Percentiles rank a stretch among this genome's conserved stretches.
phyloP scores from a whole-genome alignment of 2,113 vertebrate species.

The Sardina pilchardus region DNA sequence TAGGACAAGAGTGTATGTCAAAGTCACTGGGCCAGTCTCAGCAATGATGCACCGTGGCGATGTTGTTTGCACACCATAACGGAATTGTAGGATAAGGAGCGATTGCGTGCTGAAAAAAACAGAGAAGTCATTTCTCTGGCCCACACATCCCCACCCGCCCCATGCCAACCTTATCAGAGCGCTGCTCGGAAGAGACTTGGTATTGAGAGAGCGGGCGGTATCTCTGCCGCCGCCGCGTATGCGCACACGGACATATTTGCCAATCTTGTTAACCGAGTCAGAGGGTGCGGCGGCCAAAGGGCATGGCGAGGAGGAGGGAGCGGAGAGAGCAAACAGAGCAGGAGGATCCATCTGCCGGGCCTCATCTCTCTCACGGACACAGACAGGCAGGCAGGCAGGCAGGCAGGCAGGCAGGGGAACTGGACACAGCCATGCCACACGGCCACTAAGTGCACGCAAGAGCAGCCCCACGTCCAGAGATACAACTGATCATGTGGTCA shows the following conservation, averaged over 20 bases:
- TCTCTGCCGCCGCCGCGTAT: slow-evolving; percentile 20
- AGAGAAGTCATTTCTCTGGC: slow-evolving; percentile 34
- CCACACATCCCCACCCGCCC: slow-evolving; percentile 9
- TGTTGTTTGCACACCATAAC: slow-evolving; percentile 53
- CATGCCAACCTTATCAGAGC: slow-evolving; percentile 47
- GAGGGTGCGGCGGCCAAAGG: slow-evolving; percentile 75
- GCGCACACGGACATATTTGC: slow-evolving; percentile 52
- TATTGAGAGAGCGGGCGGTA: slow-evolving; percentile 3
- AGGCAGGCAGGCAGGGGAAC: background rate
- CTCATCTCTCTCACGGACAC: background rate
- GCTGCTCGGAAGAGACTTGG: slow-evolving; percentile 28
- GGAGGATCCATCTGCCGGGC: slow-evolving; percentile 48
- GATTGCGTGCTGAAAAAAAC: slow-evolving; percentile 28
- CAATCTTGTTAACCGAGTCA: slow-evolving; percentile 56
- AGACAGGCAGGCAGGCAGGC: background rate
- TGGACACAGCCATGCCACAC: background rate
- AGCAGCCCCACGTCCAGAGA: background rate
- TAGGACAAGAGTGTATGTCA: background rate
- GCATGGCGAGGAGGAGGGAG: slow-evolving; percentile 53
- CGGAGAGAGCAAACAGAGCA: slow-evolving; percentile 58
- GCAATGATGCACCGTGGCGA: background rate
- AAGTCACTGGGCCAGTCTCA: background rate
- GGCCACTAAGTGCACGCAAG: background rate
- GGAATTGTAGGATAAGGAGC: slow-evolving; percentile 37
- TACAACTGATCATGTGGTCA: background rate